Conservation (phyloP, 2,888 invertebrate species). For the Celastrina argiolus region DNA sequence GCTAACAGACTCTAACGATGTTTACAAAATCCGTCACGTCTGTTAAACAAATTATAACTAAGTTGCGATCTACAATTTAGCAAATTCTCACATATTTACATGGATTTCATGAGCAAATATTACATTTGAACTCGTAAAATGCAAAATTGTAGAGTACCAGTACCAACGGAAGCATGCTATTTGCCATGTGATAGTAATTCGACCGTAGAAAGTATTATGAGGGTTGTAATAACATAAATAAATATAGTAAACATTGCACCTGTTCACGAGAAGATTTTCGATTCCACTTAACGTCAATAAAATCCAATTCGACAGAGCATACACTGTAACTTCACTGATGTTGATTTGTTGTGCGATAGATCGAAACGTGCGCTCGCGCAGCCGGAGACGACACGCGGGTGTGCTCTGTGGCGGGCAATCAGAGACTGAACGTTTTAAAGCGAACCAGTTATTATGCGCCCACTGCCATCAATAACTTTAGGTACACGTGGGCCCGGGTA, state of each 20-base stretch:
- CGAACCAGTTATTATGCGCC: constrained; percentile 75
- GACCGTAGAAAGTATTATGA: constrained; percentile 14
- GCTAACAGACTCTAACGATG: constrained; percentile 57
- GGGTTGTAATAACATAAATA: constrained; percentile 1
- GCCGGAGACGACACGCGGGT: constrained; percentile 52
- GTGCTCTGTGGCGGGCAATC: constrained; percentile 62
- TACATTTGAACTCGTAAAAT: constrained; percentile 6
- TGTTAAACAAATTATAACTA: constrained; percentile 44
- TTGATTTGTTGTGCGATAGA: constrained; percentile 10
- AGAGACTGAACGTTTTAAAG: constrained; percentile 64
- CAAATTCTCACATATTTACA: constrained; percentile 21
- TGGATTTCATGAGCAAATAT: neutral
- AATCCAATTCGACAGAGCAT: constrained; percentile 44
- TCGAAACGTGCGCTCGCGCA: constrained; percentile 53
- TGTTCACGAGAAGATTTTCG: constrained; percentile 56
- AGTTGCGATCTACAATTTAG: constrained; percentile 41
- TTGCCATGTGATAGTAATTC: constrained; percentile 8
- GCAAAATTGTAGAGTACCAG: neutral
- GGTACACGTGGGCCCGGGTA: constrained; percentile 67
- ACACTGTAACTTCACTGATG: constrained; percentile 52
- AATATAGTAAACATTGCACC: constrained; percentile 63
- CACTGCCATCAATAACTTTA: constrained; percentile 68
- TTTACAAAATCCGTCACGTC: constrained; percentile 67
- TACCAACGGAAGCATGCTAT: neutral
- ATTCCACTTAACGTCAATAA: constrained; percentile 41